Evolutionary conservation across 2,888 invertebrate genomes (phyloP), one percentile per base, ranked within the genome.

Genomic region (Tiphia femorata): DNA sequence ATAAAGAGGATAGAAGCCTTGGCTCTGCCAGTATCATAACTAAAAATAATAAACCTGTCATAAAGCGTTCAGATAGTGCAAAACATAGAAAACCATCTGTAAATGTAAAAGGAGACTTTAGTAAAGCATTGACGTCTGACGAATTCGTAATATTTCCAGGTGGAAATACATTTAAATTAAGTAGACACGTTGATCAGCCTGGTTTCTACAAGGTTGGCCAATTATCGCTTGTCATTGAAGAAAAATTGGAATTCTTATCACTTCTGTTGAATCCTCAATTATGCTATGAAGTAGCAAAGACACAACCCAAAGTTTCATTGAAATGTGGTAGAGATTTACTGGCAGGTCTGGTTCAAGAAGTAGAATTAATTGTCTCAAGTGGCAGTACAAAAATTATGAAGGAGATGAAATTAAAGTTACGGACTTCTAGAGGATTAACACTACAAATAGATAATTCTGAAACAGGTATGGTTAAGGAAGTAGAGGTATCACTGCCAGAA

Each of bases 1-100:
- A 91, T 77, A 92, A 94, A 79, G 92, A 95, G 80, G 94, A 96
- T 79, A 92, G 90, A 75, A 90, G 90, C 20, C 84, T 96, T 4
- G 90, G 90, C 44, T 89, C 90, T 65, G 93, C 91, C 0, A 90
- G 90, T 2, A 90, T 95, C 1, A 89, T 91, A 21, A 92, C 92
- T 69, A 88, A 88, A 62, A 89, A 88, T 71, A 86, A 87, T 0
- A 90, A 90, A 79, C 85, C 86, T 1, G 85, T 88, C 0, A 84
- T 92, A 1, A 89, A 90, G 59, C 86, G 92, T 14, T 91, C 91
- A 0, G 92, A 92, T 73, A 92, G 92, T 76, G 88, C 88, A 30
- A 91, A 90, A 77, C 87, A 88, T 64, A 86, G 90, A 30, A 91
- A 91, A 82, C 87, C 90, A 0, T 90, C 90, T 0, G 87, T 88